Evolutionary conservation across 2,113 vertebrate genomes (phyloP).

Genomic region (Neotoma lepida): DNA sequence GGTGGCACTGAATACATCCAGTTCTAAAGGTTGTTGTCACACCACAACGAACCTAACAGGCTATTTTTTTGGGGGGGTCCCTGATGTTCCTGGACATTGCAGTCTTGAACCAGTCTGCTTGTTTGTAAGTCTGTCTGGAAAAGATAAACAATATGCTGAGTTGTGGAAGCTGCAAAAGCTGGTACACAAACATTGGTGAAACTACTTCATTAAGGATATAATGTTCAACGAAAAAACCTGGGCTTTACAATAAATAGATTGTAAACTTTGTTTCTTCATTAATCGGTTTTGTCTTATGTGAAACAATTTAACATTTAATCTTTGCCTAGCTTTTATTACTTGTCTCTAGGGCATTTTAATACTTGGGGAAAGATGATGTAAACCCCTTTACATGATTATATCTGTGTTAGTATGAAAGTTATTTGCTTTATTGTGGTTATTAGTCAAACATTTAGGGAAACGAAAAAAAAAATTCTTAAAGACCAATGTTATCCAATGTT

Average conservation of each 20-base stretch:
- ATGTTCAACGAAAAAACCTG: background rate
- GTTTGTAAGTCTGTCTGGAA: background rate
- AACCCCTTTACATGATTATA: slow-evolving; percentile 19
- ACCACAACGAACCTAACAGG: background rate
- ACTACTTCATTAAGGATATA: background rate
- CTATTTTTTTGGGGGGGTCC: background rate
- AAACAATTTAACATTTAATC: slow-evolving; percentile 49
- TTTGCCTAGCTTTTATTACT: slow-evolving; percentile 53
- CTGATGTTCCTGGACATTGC: slow-evolving; percentile 10
- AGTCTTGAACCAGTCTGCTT: background rate
- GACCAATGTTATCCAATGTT: background rate
- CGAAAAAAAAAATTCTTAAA: background rate
- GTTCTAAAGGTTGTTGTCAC: background rate
- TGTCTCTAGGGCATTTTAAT: slow-evolving; percentile 49
- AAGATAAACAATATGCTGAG: background rate
- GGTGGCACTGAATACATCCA: background rate
- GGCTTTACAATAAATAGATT: slow-evolving; percentile 42
- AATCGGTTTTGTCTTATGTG: slow-evolving; percentile 38
- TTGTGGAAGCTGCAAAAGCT: background rate
- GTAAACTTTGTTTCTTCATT: slow-evolving; percentile 6
- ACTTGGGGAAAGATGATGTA: slow-evolving; percentile 15
- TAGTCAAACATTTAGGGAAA: slow-evolving; percentile 18
- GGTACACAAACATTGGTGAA: no score
- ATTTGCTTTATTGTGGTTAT: slow-evolving; percentile 39
- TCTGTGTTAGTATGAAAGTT: slow-evolving; percentile 36